Conservation (phyloP, 2,888 invertebrate genomes). For the Cheilosia vernalis region DNA sequence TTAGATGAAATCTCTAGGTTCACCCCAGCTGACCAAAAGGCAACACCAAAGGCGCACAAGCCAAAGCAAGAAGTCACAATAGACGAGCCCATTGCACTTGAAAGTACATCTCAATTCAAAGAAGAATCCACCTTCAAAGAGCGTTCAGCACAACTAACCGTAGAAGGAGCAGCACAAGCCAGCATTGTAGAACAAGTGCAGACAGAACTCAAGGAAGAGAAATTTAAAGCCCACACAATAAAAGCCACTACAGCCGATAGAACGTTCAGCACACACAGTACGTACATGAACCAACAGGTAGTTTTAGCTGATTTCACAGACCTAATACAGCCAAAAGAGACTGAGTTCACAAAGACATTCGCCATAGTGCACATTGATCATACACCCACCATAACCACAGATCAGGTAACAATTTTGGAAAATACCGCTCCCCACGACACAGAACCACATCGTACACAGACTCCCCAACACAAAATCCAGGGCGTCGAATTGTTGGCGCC, state of each 20-base stretch:
- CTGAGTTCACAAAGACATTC: slow-evolving; percentile 23
- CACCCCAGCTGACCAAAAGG: slow-evolving; percentile 52
- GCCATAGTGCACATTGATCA: slow-evolving; percentile 46
- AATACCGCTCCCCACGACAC: slow-evolving; percentile 62
- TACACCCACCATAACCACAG: slow-evolving; percentile 40
- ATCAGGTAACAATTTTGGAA: slow-evolving; percentile 67
- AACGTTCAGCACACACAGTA: slow-evolving; percentile 77
- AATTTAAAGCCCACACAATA: slow-evolving; percentile 37
- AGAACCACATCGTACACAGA: slow-evolving; percentile 54
- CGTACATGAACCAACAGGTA: slow-evolving; percentile 78
- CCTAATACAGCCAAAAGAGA: slow-evolving; percentile 54
- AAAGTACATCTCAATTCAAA: slow-evolving; percentile 75
- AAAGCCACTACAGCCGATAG: slow-evolving; percentile 69
- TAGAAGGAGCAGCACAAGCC: slow-evolving; percentile 73
- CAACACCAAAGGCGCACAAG: slow-evolving; percentile 26
- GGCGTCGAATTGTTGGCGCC: slow-evolving; percentile 58
- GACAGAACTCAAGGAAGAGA: slow-evolving; percentile 73
- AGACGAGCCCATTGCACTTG: slow-evolving; percentile 77
- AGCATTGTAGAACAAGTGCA: slow-evolving; percentile 74
- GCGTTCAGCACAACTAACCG: slow-evolving; percentile 50
- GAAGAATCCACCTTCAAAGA: slow-evolving; percentile 15
- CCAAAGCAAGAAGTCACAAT: slow-evolving; percentile 75
- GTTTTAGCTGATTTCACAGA: slow-evolving; percentile 76
- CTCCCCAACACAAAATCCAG: slow-evolving; percentile 60
- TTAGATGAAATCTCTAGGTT: slow-evolving; percentile 67